phyloP scores from a whole-genome alignment of 2,888 invertebrate species.

The Sepioteuthis lessoniana region DNA sequence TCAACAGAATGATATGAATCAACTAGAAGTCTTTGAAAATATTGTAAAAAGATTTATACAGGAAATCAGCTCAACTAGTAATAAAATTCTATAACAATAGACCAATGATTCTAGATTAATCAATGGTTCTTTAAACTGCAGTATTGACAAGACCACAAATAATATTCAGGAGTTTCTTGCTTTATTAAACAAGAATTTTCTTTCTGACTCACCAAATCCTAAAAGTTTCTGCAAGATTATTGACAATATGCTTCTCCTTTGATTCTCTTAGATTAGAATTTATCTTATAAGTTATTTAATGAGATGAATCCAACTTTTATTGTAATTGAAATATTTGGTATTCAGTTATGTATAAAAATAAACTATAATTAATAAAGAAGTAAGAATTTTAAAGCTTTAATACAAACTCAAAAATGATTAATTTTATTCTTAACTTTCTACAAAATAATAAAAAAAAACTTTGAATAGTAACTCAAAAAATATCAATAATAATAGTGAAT shows the following conservation, averaged over 20 bases:
- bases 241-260: not conserved
- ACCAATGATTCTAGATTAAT: not conserved
- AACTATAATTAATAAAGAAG: too few relatives aligned
- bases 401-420: too few relatives aligned
- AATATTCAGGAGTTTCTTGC: not conserved
- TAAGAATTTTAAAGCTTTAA: too few relatives aligned
- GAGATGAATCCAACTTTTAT: not conserved
- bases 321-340: too few relatives aligned
- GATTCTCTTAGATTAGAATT: not conserved
- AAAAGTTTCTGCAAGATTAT: not conserved
- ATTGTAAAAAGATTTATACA: not conserved
- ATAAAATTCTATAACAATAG: not conserved
- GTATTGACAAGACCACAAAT: not conserved
- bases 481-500: not conserved
- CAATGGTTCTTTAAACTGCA: not conserved
- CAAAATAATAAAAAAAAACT: too few relatives aligned
- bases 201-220: not conserved
- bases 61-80: not conserved
- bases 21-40: not conserved
- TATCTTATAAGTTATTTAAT: not conserved
- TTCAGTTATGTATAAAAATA: too few relatives aligned
- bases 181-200: not conserved
- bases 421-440: too few relatives aligned
- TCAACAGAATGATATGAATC: not conserved
- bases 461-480: too few relatives aligned